These are phyloP conservation scores for Strigamia crassipes DNA, from an alignment of 2,888 invertebrate genomes.

Conservation along the genomic window DNA sequence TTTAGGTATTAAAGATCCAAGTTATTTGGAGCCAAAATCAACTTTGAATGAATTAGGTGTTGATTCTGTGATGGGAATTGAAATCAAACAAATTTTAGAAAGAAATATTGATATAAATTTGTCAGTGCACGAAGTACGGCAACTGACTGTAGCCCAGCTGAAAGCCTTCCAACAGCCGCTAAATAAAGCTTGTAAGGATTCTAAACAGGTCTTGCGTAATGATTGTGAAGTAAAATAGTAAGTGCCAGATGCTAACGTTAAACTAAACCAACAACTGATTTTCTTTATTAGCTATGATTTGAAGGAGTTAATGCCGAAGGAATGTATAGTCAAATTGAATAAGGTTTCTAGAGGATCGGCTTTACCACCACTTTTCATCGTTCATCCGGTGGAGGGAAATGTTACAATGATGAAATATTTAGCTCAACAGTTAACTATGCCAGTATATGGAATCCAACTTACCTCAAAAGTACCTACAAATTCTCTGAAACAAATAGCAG, in stretches of 20 bases:
- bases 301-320: not conserved
- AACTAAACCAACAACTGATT: not conserved
- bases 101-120: slow-evolving; percentile 88
- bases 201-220: not conserved
- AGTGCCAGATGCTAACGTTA: not conserved
- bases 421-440: not conserved
- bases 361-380: not conserved
- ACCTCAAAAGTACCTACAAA: not conserved
- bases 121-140: slow-evolving; percentile 87
- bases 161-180: slow-evolving; percentile 59
- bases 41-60: slow-evolving; percentile 93
- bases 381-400: slow-evolving; percentile 6
- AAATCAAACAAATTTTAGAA: slow-evolving; percentile 95
- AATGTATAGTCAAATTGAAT: not conserved
- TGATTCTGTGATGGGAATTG: slow-evolving; percentile 98
- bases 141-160: slow-evolving; percentile 77
- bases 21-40: slow-evolving; percentile 73
- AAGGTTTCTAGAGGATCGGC: not conserved
- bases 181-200: not conserved
- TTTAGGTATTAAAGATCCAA: slow-evolving; percentile 80
- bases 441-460: not conserved
- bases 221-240: not conserved
- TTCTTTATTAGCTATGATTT: not conserved
- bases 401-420: not conserved
- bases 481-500: not conserved